Conservation (phyloP, 2,113 vertebrate genomes). For the Tenrec ecaudatus region DNA sequence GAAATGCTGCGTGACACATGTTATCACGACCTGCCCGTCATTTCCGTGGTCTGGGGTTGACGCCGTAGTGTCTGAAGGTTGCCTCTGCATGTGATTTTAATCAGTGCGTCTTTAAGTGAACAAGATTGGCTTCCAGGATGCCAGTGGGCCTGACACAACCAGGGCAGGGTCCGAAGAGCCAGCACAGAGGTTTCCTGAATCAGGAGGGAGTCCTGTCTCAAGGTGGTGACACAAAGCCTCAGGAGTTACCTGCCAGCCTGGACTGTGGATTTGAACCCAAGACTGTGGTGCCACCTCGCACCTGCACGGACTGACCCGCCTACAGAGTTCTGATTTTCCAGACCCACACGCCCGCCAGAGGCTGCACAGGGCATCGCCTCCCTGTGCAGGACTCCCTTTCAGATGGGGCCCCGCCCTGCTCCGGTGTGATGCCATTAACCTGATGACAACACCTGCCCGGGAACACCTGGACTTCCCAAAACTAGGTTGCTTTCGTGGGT, state of each 20-base stretch:
- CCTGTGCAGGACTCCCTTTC: not conserved
- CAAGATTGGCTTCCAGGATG: not conserved
- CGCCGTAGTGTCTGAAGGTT: no score
- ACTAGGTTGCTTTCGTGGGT: no score
- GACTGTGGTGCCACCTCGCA: no score
- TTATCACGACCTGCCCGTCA: no score
- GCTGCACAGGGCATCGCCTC: not conserved
- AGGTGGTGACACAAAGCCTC: not conserved
- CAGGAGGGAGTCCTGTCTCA: not conserved
- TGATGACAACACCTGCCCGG: no score
- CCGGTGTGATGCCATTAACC: no score
- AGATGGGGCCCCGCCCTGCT: not conserved
- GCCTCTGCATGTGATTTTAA: not conserved
- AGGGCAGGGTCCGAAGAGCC: not conserved
- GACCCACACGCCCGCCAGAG: not conserved
- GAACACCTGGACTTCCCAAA: no score
- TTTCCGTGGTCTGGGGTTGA: no score
- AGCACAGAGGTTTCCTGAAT: not conserved
- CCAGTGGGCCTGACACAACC: not conserved
- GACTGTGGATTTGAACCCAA: not conserved
- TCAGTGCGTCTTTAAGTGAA: not conserved
- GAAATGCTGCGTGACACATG: no score
- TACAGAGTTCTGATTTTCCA: not conserved
- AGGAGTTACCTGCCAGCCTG: not conserved
- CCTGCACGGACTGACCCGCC: not conserved